Evolutionary conservation across 2,888 invertebrate genomes (phyloP), one percentile per base, ranked within the genome.

Genomic region (Chelonus formosanus): DNA sequence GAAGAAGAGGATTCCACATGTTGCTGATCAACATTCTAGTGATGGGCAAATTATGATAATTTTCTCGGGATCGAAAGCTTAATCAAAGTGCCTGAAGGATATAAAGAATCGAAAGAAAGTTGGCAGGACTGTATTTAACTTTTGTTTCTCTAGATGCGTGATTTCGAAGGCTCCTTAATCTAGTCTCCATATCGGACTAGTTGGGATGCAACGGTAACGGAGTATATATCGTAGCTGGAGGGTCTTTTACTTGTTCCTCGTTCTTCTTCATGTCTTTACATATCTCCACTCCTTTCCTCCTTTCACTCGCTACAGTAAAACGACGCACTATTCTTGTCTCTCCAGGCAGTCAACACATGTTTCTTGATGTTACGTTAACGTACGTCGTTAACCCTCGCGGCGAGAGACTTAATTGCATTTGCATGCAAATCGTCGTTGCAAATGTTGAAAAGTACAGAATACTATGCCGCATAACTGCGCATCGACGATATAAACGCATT

Each of bases 351-450:
- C 56, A 56, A 48, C 48, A 50, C 58, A 59, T 47, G 48, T 54
- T 44, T 40, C 31, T 47, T 32, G 31, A 32, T 56, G 48, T 48
- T 48, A 47, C 34, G 56, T 35, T 20, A 10, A 48, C 48, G 45
- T 59, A 48, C 62, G 57, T 65, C 71, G 68, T 71, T 73, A 74
- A 74, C 72, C 70, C 71, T 70, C 73, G 72, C 75, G 69, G 70
- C 64, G 53, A 68, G 43, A n/a, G 10, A 72, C 76, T 78, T 79
- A 79, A 78, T 79, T 79, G 73, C 76, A 67, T 73, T 71, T 73
- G 67, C 74, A 81, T 79, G 79, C 78, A 80, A 80, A 81, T 79
- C 65, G 34, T 52, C 68, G 70, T 69, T 20, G 70, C 70, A 66
- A 69, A 69, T 57, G 44, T 65, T 52, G 8, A 53, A 43, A 43